Percentiles rank a stretch among this genome's conserved stretches.
Conservation (phyloP, 2,797 vertebrate species). For the Phrynocephalus forsythii region DNA sequence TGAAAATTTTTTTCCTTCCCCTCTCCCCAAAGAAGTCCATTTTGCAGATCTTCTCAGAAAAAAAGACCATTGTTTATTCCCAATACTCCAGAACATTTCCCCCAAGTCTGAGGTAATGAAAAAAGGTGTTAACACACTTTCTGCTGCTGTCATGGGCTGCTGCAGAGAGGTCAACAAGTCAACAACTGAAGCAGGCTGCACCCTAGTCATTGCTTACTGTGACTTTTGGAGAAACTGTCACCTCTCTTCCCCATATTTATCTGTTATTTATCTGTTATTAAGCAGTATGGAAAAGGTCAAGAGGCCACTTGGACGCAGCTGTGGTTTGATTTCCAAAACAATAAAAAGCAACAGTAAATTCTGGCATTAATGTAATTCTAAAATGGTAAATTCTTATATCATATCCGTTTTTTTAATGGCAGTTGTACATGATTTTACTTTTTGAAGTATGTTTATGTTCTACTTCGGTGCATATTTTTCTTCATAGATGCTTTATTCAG, state of each 20-base stretch:
- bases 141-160: not conserved
- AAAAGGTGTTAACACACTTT: not conserved
- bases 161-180: not conserved
- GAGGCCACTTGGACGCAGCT: not conserved
- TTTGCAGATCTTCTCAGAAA: not conserved
- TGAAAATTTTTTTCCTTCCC: not conserved
- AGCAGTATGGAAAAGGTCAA: not conserved
- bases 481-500: constrained; percentile 62
- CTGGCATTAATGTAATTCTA: not conserved
- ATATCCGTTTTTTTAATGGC: constrained; percentile 32
- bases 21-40: not conserved
- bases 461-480: constrained; percentile 62
- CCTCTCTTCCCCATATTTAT: too few relatives aligned
- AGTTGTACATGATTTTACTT: constrained; percentile 15
- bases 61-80: not conserved
- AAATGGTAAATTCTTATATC: constrained; percentile 36
- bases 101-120: not conserved
- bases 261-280: not conserved
- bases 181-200: not conserved
- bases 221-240: not conserved
- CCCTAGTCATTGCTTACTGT: not conserved
- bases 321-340: constrained; percentile 39
- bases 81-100: not conserved
- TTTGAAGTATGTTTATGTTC: constrained; percentile 64
- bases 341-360: constrained; percentile 41